phyloP scores from a whole-genome alignment of 2,888 invertebrate genomes.

The Silvanus unidentatus region DNA sequence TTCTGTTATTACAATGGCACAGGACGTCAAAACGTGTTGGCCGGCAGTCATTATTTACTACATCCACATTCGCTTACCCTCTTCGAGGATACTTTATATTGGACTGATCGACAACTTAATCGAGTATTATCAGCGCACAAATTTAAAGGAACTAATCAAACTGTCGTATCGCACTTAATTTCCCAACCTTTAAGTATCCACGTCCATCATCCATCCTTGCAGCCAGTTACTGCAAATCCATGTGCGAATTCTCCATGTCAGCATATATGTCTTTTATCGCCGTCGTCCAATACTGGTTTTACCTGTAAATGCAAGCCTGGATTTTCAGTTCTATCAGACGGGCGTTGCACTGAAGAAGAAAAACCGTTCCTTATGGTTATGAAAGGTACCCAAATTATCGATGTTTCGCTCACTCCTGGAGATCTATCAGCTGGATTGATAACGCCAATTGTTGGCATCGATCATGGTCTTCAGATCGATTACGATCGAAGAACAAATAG shows the following conservation, averaged over 20 bases:
- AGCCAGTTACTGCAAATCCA: constrained; percentile 73
- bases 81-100: constrained; percentile 94
- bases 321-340: constrained; percentile 59
- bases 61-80: constrained; percentile 93
- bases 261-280: constrained; percentile 88
- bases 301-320: constrained; percentile 92
- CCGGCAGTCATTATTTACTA: constrained; percentile 83
- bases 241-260: constrained; percentile 72
- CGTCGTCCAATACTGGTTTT: constrained; percentile 62
- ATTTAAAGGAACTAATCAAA: constrained; percentile 81
- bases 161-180: constrained; percentile 89
- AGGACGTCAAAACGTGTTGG: constrained; percentile 80
- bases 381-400: constrained; percentile 83
- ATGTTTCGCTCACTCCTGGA: constrained; percentile 69
- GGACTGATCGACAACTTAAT: constrained; percentile 93
- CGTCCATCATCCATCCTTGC: constrained; percentile 90
- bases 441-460: constrained; percentile 82
- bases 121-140: constrained; percentile 87
- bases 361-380: constrained; percentile 85
- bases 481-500: constrained; percentile 81
- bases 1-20: constrained; percentile 95
- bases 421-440: constrained; percentile 73
- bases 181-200: constrained; percentile 93
- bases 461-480: constrained; percentile 83
- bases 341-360: constrained; percentile 77